Evolutionary conservation across 2,888 invertebrate genomes (phyloP).

Genomic region (Polymixis flavicincta): DNA sequence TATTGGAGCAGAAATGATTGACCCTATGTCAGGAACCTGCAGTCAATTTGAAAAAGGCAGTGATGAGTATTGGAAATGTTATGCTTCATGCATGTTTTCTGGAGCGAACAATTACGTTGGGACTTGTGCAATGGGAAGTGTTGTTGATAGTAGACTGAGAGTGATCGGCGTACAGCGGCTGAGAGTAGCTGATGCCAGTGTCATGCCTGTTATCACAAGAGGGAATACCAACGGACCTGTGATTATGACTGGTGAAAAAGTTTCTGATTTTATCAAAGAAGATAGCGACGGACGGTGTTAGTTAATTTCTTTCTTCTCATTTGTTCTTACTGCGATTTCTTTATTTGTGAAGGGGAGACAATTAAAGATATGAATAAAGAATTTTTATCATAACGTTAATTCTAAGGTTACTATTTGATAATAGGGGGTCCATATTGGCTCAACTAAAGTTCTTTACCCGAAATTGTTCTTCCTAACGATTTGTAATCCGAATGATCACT

Average conservation of each 20-base stretch:
- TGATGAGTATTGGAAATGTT: conserved; percentile 64
- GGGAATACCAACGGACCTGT: conserved; percentile 94
- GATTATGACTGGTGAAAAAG: conserved; percentile 93
- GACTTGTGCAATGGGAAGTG: conserved; percentile 68
- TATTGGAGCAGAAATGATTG: conserved; percentile 46
- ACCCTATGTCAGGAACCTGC: conserved; percentile 28
- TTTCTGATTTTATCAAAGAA: conserved; percentile 54
- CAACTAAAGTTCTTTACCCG: too few relatives aligned
- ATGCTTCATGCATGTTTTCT: conserved; percentile 49
- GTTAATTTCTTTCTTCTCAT: too few relatives aligned
- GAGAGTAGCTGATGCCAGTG: conserved; percentile 93
- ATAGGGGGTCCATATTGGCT: too few relatives aligned
- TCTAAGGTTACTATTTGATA: too few relatives aligned
- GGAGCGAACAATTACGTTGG: conserved; percentile 57
- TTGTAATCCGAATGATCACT: too few relatives aligned
- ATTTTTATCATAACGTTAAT: too few relatives aligned
- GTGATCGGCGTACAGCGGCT: conserved; percentile 74
- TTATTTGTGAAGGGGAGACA: too few relatives aligned
- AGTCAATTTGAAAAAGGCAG: conserved; percentile 36
- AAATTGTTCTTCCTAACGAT: too few relatives aligned
- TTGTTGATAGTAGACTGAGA: conserved; percentile 61
- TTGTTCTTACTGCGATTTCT: too few relatives aligned
- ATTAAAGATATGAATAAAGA: too few relatives aligned
- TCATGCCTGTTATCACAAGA: conserved; percentile 94
- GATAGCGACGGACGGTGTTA: conserved; percentile 13